Conservation (phyloP, 1,140 invertebrate genomes). For the Papilio helenus region DNA sequence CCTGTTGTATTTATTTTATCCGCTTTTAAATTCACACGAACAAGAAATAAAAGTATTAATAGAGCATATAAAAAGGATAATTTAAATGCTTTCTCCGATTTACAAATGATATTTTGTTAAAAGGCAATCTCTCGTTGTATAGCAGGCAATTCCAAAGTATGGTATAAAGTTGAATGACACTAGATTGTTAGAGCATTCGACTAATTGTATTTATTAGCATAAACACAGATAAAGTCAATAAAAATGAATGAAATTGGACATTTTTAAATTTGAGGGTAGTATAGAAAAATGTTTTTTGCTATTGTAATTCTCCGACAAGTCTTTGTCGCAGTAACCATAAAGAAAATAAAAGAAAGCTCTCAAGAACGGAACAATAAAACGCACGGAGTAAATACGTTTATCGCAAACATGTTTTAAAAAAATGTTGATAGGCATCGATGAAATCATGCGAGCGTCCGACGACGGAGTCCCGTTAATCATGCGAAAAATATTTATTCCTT, state of each 20-base stretch:
- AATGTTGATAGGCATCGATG: slow-evolving; percentile 49
- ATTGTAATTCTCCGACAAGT: not conserved
- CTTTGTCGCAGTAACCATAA: not conserved
- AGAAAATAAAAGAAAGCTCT: slow-evolving; percentile 14
- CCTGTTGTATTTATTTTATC: slow-evolving; percentile 27
- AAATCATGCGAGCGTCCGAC: slow-evolving; percentile 63
- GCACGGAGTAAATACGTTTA: slow-evolving; percentile 45
- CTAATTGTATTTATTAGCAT: slow-evolving; percentile 80
- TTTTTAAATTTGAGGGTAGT: not conserved
- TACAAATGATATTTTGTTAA: not conserved
- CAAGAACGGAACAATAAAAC: slow-evolving; percentile 36
- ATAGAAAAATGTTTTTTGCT: not conserved
- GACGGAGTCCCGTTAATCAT: slow-evolving; percentile 51
- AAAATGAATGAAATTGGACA: not conserved
- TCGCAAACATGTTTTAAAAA: slow-evolving; percentile 50
- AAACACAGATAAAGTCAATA: slow-evolving; percentile 48
- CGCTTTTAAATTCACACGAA: not conserved
- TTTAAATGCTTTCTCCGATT: not conserved
- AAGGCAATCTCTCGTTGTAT: not conserved
- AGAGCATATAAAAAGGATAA: not conserved
- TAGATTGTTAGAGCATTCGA: slow-evolving; percentile 53
- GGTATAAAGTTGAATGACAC: slow-evolving; percentile 68
- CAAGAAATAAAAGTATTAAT: not conserved
- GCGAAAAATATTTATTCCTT: slow-evolving; percentile 42
- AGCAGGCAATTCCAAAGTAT: slow-evolving; percentile 41